phyloP scores from a whole-genome alignment of 2,888 invertebrate species.

The Nemoura dubitans region DNA sequence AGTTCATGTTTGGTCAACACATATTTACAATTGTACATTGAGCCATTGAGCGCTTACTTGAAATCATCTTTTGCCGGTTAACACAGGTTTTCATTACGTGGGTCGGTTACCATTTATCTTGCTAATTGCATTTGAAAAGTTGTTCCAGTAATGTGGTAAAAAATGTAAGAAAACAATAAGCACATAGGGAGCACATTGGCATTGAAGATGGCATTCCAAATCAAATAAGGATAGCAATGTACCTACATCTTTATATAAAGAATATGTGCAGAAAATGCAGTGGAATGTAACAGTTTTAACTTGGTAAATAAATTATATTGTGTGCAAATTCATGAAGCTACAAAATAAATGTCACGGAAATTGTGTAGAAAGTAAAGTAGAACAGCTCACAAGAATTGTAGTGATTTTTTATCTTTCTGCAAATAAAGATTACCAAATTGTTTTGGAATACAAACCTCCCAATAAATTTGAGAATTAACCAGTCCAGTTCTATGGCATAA shows the following conservation, averaged over 20 bases:
- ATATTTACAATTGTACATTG: constrained; percentile 52
- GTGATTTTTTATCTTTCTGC: constrained; percentile 1
- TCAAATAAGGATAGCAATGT: constrained; percentile 39
- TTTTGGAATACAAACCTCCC: constrained; percentile 36
- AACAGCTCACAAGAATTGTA: background rate
- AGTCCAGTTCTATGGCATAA: background rate
- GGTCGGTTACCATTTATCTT: constrained; percentile 50
- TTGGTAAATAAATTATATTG: constrained; percentile 17
- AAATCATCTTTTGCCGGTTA: constrained; percentile 46
- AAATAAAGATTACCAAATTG: constrained; percentile 1
- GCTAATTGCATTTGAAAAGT: constrained; percentile 44
- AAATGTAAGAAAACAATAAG: constrained; percentile 43
- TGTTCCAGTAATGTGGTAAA: constrained; percentile 33
- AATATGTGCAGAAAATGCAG: constrained; percentile 43
- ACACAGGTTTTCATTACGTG: constrained; percentile 37
- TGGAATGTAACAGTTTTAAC: constrained; percentile 44
- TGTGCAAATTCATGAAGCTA: constrained; percentile 40
- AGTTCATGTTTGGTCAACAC: constrained; percentile 48
- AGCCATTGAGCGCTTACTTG: constrained; percentile 52
- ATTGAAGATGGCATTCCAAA: constrained; percentile 47
- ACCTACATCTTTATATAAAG: constrained; percentile 45
- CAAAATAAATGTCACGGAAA: background rate
- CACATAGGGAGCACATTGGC: constrained; percentile 47
- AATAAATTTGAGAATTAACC: constrained; percentile 4
- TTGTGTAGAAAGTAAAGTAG: background rate